These are phyloP conservation scores for Acanthopleura granulata DNA, from an alignment of 2,888 invertebrate genomes.

Conservation along the genomic window DNA sequence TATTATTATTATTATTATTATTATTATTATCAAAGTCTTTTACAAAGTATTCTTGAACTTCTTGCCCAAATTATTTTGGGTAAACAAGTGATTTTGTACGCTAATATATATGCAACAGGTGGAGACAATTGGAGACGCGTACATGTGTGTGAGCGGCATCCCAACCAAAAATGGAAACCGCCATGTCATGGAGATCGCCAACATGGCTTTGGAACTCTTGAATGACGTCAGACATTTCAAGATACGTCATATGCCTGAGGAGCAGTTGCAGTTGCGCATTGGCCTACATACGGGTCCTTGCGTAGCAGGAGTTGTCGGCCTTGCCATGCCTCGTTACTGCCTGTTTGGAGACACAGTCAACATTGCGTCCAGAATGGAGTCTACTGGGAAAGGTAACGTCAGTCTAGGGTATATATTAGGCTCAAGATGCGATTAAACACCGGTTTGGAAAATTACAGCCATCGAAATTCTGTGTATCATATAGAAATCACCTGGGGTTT, in stretches of 20 bases:
- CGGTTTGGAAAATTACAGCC: too few species aligned
- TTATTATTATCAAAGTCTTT: too few species aligned
- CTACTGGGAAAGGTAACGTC: conserved; percentile 53
- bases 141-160: conserved; percentile 65
- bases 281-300: conserved; percentile 65
- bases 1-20: too few species aligned
- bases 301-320: conserved; percentile 64
- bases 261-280: conserved; percentile 55
- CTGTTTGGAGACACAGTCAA: conserved; percentile 62
- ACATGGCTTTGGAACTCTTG: conserved; percentile 64
- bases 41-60: too few species aligned
- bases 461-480: too few species aligned
- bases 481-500: too few species aligned
- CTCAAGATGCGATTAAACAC: too few species aligned
- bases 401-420: too few species aligned
- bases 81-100: background rate
- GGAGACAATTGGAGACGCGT: conserved; percentile 66
- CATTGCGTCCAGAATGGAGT: conserved; percentile 39
- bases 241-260: conserved; percentile 58
- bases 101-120: conserved; percentile 47
- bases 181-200: conserved; percentile 64
- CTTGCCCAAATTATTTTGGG: too few species aligned
- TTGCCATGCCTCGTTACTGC: conserved; percentile 61
- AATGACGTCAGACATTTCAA: conserved; percentile 59
- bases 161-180: conserved; percentile 58